These are phyloP conservation scores for Metalampra italica DNA, from an alignment of 2,888 invertebrate species.

Conservation along the genomic window DNA sequence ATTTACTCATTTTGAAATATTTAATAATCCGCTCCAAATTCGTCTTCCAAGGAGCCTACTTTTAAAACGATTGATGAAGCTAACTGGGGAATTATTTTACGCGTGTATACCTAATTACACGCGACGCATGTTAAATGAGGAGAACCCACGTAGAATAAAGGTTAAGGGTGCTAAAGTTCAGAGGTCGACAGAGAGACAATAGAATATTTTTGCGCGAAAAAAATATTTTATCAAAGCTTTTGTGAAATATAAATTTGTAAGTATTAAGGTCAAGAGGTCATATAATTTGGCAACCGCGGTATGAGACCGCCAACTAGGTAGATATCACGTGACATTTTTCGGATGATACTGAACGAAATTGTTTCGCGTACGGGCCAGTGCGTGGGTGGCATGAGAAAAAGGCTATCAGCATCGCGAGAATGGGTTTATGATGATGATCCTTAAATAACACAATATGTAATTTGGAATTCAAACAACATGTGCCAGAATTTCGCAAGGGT, in stretches of 20 bases:
- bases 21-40: slow-evolving; percentile 30
- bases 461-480: slow-evolving; percentile 2
- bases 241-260: too few species aligned
- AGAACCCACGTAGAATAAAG: neutral
- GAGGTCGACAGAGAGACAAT: too few species aligned
- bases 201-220: too few species aligned
- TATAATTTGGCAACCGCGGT: too few species aligned
- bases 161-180: neutral
- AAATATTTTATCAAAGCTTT: too few species aligned
- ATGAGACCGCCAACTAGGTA: neutral
- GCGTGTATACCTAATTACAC: neutral
- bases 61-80: slow-evolving; percentile 15
- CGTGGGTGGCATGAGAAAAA: neutral
- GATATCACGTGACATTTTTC: neutral
- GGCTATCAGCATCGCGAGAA: too few species aligned
- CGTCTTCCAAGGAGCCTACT: slow-evolving; percentile 8
- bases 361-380: neutral
- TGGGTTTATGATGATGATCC: neutral
- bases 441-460: slow-evolving; percentile 1
- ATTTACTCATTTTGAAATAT: slow-evolving; percentile 42
- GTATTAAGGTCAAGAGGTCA: too few species aligned
- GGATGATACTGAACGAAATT: neutral
- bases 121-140: neutral
- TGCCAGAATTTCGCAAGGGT: neutral
- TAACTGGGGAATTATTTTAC: slow-evolving; percentile 3